These are phyloP conservation scores for Baryphthengus martii DNA, from an alignment of 2,113 vertebrate genomes.

Conservation along the genomic window DNA sequence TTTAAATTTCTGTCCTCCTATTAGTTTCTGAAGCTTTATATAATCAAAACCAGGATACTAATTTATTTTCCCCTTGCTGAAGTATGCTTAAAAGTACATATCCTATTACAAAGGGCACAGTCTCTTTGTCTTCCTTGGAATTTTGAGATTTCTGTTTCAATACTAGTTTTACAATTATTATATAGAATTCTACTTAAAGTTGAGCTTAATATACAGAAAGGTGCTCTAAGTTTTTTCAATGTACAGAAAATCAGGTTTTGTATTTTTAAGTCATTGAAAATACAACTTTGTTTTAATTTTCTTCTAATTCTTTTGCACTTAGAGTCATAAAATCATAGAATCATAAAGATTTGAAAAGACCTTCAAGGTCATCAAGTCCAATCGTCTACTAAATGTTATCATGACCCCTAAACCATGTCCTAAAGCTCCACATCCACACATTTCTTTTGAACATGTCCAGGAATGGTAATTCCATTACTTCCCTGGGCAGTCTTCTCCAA, in stretches of 20 bases:
- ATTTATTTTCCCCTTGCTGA: neutral
- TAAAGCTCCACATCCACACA: too few species aligned
- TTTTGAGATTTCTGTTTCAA: neutral
- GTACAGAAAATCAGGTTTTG: neutral
- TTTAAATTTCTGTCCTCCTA: neutral
- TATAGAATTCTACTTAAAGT: fast-evolving
- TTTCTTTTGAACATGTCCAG: too few species aligned
- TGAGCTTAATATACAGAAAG: neutral
- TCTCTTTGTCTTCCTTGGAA: neutral
- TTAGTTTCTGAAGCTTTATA: neutral
- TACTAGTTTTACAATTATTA: neutral
- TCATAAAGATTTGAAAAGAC: too few species aligned
- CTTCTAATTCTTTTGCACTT: neutral
- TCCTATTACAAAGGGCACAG: neutral
- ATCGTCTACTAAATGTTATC: too few species aligned
- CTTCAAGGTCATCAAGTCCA: too few species aligned
- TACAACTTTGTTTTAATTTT: neutral
- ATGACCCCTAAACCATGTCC: too few species aligned
- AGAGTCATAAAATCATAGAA: too few species aligned
- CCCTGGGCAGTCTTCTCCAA: too few species aligned
- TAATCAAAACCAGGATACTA: neutral
- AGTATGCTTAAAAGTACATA: neutral
- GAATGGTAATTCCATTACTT: too few species aligned
- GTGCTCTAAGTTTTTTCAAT: fast-evolving
- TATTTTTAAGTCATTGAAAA: neutral